Evolutionary conservation across 2,888 invertebrate genomes (phyloP), one percentile per base, ranked within the genome.

Genomic region (Drosophila neonasuta): DNA sequence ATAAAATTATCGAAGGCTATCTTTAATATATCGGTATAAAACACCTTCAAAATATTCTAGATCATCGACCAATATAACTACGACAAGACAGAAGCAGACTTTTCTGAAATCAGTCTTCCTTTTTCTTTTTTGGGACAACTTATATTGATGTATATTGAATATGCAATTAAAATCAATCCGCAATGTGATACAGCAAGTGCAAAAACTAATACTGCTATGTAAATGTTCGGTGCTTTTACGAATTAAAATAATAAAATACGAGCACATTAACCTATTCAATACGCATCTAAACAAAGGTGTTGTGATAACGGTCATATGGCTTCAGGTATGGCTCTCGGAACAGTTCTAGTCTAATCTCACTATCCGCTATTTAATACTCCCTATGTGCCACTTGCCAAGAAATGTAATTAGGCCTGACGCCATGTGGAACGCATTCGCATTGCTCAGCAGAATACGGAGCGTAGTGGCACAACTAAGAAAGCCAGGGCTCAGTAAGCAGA

Each of bases 201-300:
- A 56, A 54, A 54, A 72, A 52, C 48, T 58, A 29, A 52, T 10
- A 8, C 42, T 34, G 51, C 36, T 46, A 54, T 42, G 54, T 45
- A 29, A 41, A 45, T 50, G 56, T 52, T 68, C 55, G 67, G 65
- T 54, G 76, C 66, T 52, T 73, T 66, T 66, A 55, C 74, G 77
- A 80, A 81, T 76, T 83, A 83, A 80, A 76, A 74, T 72, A 75
- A 69, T 80, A 76, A 85, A 80, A 78, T 86, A 86, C 86, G 80
- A 77, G 79, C 76, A 60, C 79, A 86, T 86, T 83, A 86, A 86
- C 86, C 87, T 83, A 78, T 80, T 86, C 71, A 54, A 75, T 73
- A 86, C 74, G 79, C 82, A 82, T 76, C 76, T 80, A 72, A 78
- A 63, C 86, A 77, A 75, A 24, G 44, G 13, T 11, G 11, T 11